Evolutionary conservation across 64 coral and sea anemone genomes (phyloP).

Genomic region (Catalaphyllia jardinei): DNA sequence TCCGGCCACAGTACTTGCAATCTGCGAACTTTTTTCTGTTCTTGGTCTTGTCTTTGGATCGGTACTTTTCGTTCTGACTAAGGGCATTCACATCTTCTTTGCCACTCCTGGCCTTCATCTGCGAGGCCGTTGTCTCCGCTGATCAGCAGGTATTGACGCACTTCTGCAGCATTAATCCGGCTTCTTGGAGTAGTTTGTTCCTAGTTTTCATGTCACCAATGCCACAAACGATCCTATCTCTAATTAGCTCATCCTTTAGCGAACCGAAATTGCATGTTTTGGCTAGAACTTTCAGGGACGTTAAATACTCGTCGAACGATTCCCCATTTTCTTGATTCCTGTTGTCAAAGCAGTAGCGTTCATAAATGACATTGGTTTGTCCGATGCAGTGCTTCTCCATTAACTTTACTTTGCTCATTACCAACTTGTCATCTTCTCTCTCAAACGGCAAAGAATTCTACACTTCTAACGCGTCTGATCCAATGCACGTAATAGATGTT

Average conservation of each 20-base stretch:
- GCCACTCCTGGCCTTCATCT: too few relatives aligned
- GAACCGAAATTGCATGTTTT: background rate
- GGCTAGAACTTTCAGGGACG: background rate
- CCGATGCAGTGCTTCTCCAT: slow-evolving; percentile 27
- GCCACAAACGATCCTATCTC: background rate
- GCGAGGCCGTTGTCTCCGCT: too few relatives aligned
- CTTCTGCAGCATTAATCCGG: background rate
- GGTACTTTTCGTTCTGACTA: too few relatives aligned
- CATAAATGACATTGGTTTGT: slow-evolving; percentile 51
- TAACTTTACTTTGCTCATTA: slow-evolving; percentile 38
- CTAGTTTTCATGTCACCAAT: too few relatives aligned
- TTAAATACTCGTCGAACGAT: slow-evolving; percentile 4
- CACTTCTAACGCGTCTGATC: slow-evolving; percentile 37
- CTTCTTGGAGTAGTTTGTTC: background rate
- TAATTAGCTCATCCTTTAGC: too few relatives aligned
- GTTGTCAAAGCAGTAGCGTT: slow-evolving; percentile 37
- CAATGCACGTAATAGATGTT: too few relatives aligned
- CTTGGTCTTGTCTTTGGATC: too few relatives aligned
- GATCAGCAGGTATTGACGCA: background rate
- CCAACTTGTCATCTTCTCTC: slow-evolving; percentile 27
- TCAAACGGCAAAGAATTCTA: slow-evolving; percentile 38
- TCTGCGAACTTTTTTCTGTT: too few relatives aligned
- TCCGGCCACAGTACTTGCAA: too few relatives aligned
- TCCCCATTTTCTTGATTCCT: slow-evolving; percentile 8
- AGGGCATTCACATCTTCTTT: too few relatives aligned